Conservation (phyloP, 2,113 vertebrate species). For the Candoia aspera region DNA sequence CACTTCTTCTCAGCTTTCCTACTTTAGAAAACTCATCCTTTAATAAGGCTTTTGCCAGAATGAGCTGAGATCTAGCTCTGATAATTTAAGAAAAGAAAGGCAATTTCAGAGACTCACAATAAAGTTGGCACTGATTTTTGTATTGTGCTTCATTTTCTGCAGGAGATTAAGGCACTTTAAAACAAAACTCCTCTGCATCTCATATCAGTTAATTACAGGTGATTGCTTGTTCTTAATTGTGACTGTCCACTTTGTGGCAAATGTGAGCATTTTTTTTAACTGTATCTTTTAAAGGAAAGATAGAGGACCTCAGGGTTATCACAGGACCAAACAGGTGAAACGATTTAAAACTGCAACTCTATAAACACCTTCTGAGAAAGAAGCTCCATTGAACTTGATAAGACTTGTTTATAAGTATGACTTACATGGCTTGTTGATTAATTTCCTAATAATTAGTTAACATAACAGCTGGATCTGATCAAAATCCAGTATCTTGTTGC, state of each 20-base stretch:
- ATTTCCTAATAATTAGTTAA: neutral
- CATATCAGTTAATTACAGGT: constrained; percentile 32
- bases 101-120: constrained; percentile 56
- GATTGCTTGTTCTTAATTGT: constrained; percentile 37
- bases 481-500: neutral
- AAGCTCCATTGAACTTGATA: neutral
- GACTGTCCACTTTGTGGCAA: constrained; percentile 30
- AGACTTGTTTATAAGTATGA: neutral
- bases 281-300: constrained; percentile 37
- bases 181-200: constrained; percentile 51
- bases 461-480: neutral
- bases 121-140: constrained; percentile 48
- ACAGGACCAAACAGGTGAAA: neutral
- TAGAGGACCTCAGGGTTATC: constrained; percentile 9
- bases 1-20: constrained; percentile 37
- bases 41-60: constrained; percentile 5
- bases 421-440: neutral
- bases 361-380: neutral
- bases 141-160: constrained; percentile 54
- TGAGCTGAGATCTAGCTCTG: constrained; percentile 50
- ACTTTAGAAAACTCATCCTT: constrained; percentile 3
- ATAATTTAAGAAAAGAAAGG: constrained; percentile 54
- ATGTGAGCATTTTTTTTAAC: constrained; percentile 39
- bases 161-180: constrained; percentile 48
- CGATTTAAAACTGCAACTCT: neutral